phyloP scores from a whole-genome alignment of 2,113 vertebrate species.

The Xenopus laevis region DNA sequence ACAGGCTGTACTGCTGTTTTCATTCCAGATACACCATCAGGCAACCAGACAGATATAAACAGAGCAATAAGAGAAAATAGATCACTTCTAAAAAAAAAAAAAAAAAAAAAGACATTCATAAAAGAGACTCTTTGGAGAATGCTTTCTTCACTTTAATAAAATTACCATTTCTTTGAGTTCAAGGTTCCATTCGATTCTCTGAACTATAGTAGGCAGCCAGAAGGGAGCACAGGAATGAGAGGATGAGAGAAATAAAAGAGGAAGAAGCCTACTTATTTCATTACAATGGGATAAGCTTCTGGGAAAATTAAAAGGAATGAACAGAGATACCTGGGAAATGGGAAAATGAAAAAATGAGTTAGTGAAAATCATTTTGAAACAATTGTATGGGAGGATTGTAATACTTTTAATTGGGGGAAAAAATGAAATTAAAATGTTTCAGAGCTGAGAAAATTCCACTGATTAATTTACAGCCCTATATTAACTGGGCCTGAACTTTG shows the following conservation, averaged over 20 bases:
- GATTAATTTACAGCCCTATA: background rate
- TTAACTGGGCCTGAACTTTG: no score
- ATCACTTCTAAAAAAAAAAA: conserved; percentile 30
- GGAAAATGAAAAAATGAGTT: background rate
- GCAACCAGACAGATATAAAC: conserved; percentile 9
- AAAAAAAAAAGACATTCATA: conserved; percentile 18
- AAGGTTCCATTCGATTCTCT: conserved; percentile 24
- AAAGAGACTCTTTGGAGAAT: conserved; percentile 18
- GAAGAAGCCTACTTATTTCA: conserved; percentile 15
- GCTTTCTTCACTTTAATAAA: conserved; percentile 33
- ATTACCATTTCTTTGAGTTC: conserved; percentile 25
- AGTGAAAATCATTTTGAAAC: background rate
- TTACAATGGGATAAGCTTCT: background rate
- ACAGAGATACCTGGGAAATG: background rate
- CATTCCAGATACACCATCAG: conserved; percentile 8
- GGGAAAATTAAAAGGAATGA: conserved; percentile 1
- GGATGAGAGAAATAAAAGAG: conserved; percentile 2
- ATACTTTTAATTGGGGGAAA: no score
- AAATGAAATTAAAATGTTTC: background rate
- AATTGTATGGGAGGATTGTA: background rate
- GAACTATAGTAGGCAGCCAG: background rate
- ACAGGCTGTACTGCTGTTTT: background rate
- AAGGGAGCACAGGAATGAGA: conserved; percentile 3
- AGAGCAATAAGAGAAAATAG: conserved; percentile 7
- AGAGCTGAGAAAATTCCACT: background rate